Evolutionary conservation across 2,888 invertebrate genomes (phyloP), one percentile per base, ranked within the genome.

Genomic region (Apamea anceps): DNA sequence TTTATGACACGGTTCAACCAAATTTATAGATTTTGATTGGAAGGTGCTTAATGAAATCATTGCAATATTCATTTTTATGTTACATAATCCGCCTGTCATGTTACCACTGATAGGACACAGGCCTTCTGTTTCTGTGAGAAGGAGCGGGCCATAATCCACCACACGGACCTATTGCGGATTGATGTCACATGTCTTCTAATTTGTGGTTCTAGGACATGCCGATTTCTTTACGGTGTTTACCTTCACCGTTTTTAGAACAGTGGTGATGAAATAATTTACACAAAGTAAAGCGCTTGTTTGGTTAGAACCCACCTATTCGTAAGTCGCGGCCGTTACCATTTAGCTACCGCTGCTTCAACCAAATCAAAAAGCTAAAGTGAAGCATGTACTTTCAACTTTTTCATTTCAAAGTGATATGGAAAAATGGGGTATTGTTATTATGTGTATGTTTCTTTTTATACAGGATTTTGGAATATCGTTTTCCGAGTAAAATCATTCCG

Each of bases 361-460:
- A 67, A 60, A 60, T 67, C 3, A 37, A 65, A 72, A 42, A 28
- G 32, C 1, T 13, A 63, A 54, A 65, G 6, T 45, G 32, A 21
- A 65, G 1, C 73, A 25, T 57, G 18, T 37, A 48, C 42, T 51
- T 51, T 18, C 48, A 25, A 28, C 28, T 42, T 75, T 73, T 82
- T 72, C 72, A 81, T 65, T 65, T 45, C 74, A 76, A 82, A 67
- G 71, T 65, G 45, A 79, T 79, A 62, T 76, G 83, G 77, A 82
- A 83, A 54, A 86, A 77, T 67, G 62, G 70, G 45, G 66, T 81
- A 54, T 77, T 45, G 25, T 0, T 45, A 74, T 75, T 67, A 45
- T 74, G 63, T 68, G 32, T 42, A 32, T 68, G 62, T 74, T 83
- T 75, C 62, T 75, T 83, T 72, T 21, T 77, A 28, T 79, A 71